Evolutionary conservation across 2,888 invertebrate genomes (phyloP).

Genomic region (Morpho achilles): DNA sequence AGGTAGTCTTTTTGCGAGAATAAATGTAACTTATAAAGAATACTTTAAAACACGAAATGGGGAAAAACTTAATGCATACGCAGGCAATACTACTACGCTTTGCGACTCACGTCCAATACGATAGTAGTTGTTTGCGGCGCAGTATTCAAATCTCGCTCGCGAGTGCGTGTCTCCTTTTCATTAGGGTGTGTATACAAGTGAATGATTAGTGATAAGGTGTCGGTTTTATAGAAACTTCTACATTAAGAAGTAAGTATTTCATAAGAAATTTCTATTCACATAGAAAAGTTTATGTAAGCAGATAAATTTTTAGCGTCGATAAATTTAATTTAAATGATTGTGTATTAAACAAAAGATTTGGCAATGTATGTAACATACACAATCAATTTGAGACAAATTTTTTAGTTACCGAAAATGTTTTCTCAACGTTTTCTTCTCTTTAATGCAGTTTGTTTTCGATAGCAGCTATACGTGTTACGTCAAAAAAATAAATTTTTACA

Average conservation of each 20-base stretch:
- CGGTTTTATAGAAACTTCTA: slow-evolving; percentile 23
- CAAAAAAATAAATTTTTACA: too few species aligned
- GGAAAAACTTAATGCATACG: slow-evolving; percentile 26
- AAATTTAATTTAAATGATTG: background rate
- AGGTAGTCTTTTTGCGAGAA: too few species aligned
- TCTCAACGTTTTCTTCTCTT: too few species aligned
- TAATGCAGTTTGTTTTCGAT: too few species aligned
- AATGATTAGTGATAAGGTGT: slow-evolving; percentile 59
- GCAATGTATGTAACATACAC: slow-evolving; percentile 3
- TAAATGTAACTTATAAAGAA: too few species aligned
- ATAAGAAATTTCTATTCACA: too few species aligned
- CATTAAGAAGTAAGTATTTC: too few species aligned
- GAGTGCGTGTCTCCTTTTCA: slow-evolving; percentile 49
- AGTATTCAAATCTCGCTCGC: slow-evolving; percentile 35
- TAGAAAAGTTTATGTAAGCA: too few species aligned
- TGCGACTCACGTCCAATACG: slow-evolving; percentile 27
- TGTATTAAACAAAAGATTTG: slow-evolving; percentile 17
- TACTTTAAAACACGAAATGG: background rate
- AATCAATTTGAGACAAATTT: too few species aligned
- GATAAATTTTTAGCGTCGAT: too few species aligned
- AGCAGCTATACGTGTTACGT: too few species aligned
- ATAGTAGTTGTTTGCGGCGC: slow-evolving; percentile 27
- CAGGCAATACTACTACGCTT: slow-evolving; percentile 42
- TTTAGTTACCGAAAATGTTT: too few species aligned
- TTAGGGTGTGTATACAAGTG: slow-evolving; percentile 46